These are phyloP conservation scores for Tyria jacobaeae DNA, from an alignment of 2,888 invertebrate genomes.

Conservation along the genomic window DNA sequence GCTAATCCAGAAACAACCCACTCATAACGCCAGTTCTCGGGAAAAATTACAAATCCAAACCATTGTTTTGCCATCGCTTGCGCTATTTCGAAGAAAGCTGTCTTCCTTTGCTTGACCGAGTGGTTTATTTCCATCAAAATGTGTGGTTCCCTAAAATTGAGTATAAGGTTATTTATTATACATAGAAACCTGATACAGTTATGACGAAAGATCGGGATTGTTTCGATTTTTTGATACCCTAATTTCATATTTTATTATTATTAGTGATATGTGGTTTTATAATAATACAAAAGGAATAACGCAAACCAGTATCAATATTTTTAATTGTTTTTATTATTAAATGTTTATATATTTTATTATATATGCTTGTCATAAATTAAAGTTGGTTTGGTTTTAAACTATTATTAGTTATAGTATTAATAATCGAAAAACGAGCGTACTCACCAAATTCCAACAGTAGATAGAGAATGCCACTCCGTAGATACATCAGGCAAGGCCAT, in stretches of 20 bases:
- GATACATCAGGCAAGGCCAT: slow-evolving; percentile 72
- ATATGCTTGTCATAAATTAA: not conserved
- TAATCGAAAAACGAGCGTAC: slow-evolving; percentile 32
- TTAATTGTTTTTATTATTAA: no score
- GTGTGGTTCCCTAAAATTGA: slow-evolving; percentile 71
- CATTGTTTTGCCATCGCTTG: slow-evolving; percentile 90
- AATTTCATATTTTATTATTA: no score
- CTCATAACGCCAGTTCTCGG: slow-evolving; percentile 87
- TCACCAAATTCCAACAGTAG: slow-evolving; percentile 78
- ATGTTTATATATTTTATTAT: no score
- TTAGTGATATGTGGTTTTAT: no score
- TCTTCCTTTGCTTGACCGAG: slow-evolving; percentile 77
- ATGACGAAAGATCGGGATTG: no score
- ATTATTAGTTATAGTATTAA: not conserved
- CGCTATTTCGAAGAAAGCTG: slow-evolving; percentile 80
- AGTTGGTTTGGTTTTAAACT: not conserved
- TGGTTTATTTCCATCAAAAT: slow-evolving; percentile 68
- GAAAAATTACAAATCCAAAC: slow-evolving; percentile 88
- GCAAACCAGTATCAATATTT: no score
- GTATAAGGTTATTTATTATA: not conserved
- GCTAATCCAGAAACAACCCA: slow-evolving; percentile 88
- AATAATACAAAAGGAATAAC: no score
- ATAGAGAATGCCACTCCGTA: slow-evolving; percentile 72
- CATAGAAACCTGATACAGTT: not conserved
- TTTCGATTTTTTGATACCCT: no score